Conservation (phyloP, 1,140 invertebrate genomes). For the Anagrus nilaparvatae region DNA sequence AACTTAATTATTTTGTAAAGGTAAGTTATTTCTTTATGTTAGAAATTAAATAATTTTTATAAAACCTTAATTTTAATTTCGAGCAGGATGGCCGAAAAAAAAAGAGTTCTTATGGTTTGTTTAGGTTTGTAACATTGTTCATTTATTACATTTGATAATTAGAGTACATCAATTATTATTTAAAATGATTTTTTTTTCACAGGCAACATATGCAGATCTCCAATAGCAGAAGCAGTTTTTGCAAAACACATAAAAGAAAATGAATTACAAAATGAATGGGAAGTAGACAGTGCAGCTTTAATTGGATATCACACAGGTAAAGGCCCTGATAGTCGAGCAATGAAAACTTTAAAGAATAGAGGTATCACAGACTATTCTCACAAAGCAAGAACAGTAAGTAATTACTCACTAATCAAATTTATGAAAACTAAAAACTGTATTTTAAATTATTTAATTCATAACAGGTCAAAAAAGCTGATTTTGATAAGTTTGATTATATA, state of each 20-base stretch:
- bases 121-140: conserved; percentile 34
- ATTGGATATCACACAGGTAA: conserved; percentile 77
- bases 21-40: too few species aligned
- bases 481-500: conserved; percentile 71
- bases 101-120: conserved; percentile 45
- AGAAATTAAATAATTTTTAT: too few species aligned
- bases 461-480: conserved; percentile 61
- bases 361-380: conserved; percentile 60
- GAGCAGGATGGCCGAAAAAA: conserved; percentile 27
- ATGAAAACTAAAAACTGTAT: neutral
- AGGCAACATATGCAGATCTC: conserved; percentile 91
- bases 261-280: conserved; percentile 56
- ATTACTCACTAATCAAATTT: conserved; percentile 3
- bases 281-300: conserved; percentile 80
- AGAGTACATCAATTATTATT: conserved; percentile 6
- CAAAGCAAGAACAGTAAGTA: conserved; percentile 58
- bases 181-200: conserved; percentile 28
- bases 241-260: conserved; percentile 55
- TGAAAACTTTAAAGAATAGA: conserved; percentile 58
- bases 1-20: too few species aligned
- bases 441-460: conserved; percentile 13
- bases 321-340: conserved; percentile 65
- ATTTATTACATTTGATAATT: neutral
- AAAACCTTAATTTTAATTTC: too few species aligned
- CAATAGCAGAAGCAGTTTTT: conserved; percentile 89